These are phyloP conservation scores for Ceratina australensis DNA, from an alignment of 1,140 invertebrate genomes.

Conservation along the genomic window DNA sequence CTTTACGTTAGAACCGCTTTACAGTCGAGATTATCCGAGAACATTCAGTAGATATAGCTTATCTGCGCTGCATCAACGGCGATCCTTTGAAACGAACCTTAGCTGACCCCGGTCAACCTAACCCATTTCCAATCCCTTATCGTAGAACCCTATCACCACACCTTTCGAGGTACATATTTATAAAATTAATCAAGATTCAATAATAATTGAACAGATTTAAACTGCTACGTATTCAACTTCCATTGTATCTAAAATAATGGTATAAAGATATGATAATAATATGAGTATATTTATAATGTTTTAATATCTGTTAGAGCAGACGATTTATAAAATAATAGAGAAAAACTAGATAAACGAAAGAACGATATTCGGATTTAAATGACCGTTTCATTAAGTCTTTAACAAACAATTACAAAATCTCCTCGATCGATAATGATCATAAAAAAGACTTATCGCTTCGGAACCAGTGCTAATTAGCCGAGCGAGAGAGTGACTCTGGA, in stretches of 20 bases:
- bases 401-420: not conserved
- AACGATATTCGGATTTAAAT: too few relatives aligned
- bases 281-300: too few relatives aligned
- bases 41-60: not conserved
- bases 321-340: too few relatives aligned
- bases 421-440: not conserved
- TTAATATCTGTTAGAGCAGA: too few relatives aligned
- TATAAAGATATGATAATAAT: too few relatives aligned
- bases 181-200: too few relatives aligned
- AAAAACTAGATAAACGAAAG: too few relatives aligned
- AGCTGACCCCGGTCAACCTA: not conserved
- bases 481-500: slow-evolving; percentile 32
- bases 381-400: too few relatives aligned
- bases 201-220: too few relatives aligned
- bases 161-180: not conserved
- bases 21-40: not conserved
- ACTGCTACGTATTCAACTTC: too few relatives aligned
- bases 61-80: not conserved
- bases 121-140: not conserved
- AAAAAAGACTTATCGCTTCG: not conserved
- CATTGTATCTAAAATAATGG: too few relatives aligned
- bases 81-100: not conserved
- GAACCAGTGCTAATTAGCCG: slow-evolving; percentile 1
- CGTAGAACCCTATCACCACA: not conserved
- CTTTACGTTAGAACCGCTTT: not conserved